Base-by-base conservation (phyloP, 2,797 vertebrate genomes). In the Bufotes viridis region DNA sequence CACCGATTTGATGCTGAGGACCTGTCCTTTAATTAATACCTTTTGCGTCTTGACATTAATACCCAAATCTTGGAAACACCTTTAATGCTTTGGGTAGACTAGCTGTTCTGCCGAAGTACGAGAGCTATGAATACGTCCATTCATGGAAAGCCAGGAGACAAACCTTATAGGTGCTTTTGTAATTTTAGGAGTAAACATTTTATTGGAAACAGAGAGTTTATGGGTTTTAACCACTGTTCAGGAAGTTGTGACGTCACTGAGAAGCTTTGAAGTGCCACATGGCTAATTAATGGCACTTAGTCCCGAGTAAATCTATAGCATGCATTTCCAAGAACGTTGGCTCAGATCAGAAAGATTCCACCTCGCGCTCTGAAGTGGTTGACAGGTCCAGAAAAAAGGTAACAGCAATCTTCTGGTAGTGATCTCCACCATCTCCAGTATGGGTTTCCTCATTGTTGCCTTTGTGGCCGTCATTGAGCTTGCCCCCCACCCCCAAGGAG, bases 261-360 rank as follows among this genome's bases (percentile, higher is more conserved):
- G 75, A 22, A 55, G 12, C 75, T 78, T 78, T 78, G 75, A 55
- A 55, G 22, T 24, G 49, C 75, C 75, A 78, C 51, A 78, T 78
- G 75, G 75, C 51, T 14, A n/a, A 78, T 55, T 78, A 14, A n/a
- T 55, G 51, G 22, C 75, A 55, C 22, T 78, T n/a, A n/a, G 75
- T 14, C 11, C 5, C 24, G 75, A 24, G 75, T 53, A 24, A 78
- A 55, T 78, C 75, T 51, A 78, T 24, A 78, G 51, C 22, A 2
- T 15, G 13, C 22, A 78, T 78, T 55, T 13, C 75, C 26, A 42
- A 42, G 4, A 42, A 42, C 42, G 42, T 42, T 42, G 42, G 42
- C 42, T 42, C 42, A 42, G 42, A 42, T 42, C 42, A 24, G 55
- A 75, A 75, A 75, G 4, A 12, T 7, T 55, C 42, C 53, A 0